Conservation (phyloP, 1,140 invertebrate species). For the Brachionus manjavacas region DNA sequence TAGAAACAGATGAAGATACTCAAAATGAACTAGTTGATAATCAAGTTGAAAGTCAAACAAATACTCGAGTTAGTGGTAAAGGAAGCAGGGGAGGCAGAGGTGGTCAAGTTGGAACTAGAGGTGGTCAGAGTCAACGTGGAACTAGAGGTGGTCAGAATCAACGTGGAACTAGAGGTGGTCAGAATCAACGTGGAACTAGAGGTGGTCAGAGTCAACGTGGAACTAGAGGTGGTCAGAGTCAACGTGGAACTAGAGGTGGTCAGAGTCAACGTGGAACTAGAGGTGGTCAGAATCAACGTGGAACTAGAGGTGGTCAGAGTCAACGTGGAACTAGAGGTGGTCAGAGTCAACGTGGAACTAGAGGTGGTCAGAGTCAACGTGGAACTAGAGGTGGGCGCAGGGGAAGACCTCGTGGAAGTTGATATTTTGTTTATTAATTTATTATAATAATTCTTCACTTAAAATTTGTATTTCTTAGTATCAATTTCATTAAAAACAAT, state of each 20-base stretch:
- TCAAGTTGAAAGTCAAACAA: not conserved
- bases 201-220: not conserved
- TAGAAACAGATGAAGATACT: not conserved
- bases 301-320: too few species aligned
- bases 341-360: too few species aligned
- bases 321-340: too few species aligned
- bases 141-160: not conserved
- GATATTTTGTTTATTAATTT: not conserved
- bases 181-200: not conserved
- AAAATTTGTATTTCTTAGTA: not conserved
- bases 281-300: too few species aligned
- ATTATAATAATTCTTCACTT: not conserved
- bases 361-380: not conserved
- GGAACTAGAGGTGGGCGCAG: not conserved
- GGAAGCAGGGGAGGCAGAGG: not conserved
- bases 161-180: not conserved
- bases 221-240: too few species aligned
- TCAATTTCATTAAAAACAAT: not conserved
- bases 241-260: too few species aligned
- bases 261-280: too few species aligned
- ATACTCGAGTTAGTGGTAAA: not conserved
- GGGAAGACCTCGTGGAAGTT: not conserved
- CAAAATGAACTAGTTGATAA: not conserved
- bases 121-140: not conserved
- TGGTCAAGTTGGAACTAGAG: not conserved